These are phyloP conservation scores for Creontiades dilutus DNA, from an alignment of 2,888 invertebrate species.

Conservation along the genomic window DNA sequence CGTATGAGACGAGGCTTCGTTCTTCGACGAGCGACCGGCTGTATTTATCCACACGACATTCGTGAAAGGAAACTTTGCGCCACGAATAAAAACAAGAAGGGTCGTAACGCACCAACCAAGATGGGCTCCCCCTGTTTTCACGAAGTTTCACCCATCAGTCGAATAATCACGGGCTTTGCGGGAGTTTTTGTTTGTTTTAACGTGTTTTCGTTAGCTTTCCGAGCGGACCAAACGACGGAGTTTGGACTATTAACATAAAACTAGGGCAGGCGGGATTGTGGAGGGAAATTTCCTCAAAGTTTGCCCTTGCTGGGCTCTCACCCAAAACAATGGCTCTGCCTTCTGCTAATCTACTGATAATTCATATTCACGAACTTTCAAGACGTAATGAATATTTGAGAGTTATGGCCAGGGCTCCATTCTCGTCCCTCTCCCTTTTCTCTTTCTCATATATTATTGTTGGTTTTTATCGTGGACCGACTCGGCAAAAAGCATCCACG, in stretches of 20 bases:
- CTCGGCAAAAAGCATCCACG: too few species aligned
- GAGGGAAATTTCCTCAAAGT: not conserved
- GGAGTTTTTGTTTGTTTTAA: slow-evolving; percentile 25
- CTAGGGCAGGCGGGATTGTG: not conserved
- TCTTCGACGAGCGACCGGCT: too few species aligned
- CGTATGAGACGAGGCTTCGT: too few species aligned
- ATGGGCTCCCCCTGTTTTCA: not conserved
- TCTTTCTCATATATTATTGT: too few species aligned
- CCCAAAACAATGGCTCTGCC: not conserved
- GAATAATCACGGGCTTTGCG: not conserved
- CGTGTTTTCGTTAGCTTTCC: not conserved
- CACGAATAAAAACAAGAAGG: too few species aligned
- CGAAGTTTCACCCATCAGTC: slow-evolving; percentile 6
- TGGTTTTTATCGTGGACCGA: too few species aligned
- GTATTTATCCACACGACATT: too few species aligned
- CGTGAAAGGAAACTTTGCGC: too few species aligned
- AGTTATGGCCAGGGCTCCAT: not conserved
- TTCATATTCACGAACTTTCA: not conserved
- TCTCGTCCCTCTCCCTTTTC: not conserved
- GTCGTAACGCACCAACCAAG: not conserved
- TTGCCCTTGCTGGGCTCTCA: not conserved
- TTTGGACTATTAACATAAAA: slow-evolving; percentile 13
- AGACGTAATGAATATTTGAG: not conserved
- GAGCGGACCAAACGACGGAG: not conserved
- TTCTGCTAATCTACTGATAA: not conserved